phyloP scores from a whole-genome alignment of 2,113 vertebrate genomes.

The Paracyprichromis sp. region DNA sequence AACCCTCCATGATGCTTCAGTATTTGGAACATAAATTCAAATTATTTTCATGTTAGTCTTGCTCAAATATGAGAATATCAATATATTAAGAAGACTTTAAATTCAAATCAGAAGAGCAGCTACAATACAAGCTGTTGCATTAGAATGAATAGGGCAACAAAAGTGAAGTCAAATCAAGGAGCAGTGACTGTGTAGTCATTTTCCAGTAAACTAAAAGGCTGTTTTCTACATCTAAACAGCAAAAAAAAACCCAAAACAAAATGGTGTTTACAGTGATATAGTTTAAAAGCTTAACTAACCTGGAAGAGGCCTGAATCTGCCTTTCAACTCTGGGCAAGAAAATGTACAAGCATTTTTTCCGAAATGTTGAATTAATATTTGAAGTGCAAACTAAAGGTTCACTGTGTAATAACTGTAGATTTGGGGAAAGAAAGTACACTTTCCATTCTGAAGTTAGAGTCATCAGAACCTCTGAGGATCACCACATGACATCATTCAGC shows the following conservation, averaged over 20 bases:
- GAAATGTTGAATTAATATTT: not conserved
- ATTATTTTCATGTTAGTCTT: not conserved
- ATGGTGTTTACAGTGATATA: not conserved
- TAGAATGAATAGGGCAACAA: not conserved
- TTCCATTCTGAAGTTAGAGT: accelerated
- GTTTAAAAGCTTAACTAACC: not conserved
- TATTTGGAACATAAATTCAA: not conserved
- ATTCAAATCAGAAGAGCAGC: not conserved
- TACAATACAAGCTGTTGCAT: not conserved
- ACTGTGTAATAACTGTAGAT: not conserved
- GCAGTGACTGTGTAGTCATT: not conserved
- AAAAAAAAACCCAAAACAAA: accelerated
- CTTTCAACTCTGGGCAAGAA: not conserved
- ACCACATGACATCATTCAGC: not conserved
- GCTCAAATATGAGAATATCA: not conserved
- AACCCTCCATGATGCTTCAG: not conserved
- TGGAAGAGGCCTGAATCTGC: not conserved
- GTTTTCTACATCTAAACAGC: not conserved
- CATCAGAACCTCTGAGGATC: not conserved
- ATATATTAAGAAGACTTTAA: not conserved
- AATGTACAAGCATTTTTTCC: not conserved
- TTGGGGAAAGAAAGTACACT: not conserved
- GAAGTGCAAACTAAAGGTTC: not conserved
- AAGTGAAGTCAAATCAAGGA: not conserved
- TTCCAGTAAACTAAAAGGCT: not conserved